A percentile compares a stretch with the other conserved stretches of the same genome.
phyloP scores from a whole-genome alignment of 92 coral and sea anemone species.

The Actinernus sp. region DNA sequence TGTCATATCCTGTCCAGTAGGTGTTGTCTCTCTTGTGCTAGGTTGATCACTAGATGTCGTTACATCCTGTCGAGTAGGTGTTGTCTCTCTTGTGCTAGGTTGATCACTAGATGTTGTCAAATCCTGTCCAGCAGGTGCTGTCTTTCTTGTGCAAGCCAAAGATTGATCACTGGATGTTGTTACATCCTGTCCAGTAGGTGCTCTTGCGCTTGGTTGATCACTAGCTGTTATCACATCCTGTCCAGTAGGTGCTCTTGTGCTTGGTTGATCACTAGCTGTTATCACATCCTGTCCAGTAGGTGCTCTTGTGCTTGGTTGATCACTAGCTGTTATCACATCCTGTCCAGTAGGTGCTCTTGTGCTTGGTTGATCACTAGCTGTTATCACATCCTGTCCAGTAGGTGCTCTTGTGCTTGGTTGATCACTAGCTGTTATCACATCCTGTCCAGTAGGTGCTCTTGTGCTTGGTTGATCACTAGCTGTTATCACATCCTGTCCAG shows the following conservation, averaged over 20 bases:
- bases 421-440: background rate
- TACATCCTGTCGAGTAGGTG: too few species aligned
- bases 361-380: too few species aligned
- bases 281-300: too few species aligned
- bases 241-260: too few species aligned
- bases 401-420: background rate
- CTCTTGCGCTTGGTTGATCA: too few species aligned
- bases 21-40: background rate
- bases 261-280: too few species aligned
- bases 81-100: background rate
- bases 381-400: background rate
- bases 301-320: too few species aligned
- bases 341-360: too few species aligned
- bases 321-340: too few species aligned
- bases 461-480: background rate
- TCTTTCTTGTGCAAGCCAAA: too few species aligned
- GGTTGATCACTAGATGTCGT: constrained; percentile 25
- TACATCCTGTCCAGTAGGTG: too few species aligned
- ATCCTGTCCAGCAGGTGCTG: constrained; percentile 2
- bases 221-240: too few species aligned
- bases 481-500: background rate
- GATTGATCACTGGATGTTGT: constrained; percentile 25
- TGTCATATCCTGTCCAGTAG: background rate
- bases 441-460: background rate
- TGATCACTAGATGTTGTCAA: background rate